Evolutionary conservation across 2,888 invertebrate genomes (phyloP).

Genomic region (Dasysyrphus tricinctus): DNA sequence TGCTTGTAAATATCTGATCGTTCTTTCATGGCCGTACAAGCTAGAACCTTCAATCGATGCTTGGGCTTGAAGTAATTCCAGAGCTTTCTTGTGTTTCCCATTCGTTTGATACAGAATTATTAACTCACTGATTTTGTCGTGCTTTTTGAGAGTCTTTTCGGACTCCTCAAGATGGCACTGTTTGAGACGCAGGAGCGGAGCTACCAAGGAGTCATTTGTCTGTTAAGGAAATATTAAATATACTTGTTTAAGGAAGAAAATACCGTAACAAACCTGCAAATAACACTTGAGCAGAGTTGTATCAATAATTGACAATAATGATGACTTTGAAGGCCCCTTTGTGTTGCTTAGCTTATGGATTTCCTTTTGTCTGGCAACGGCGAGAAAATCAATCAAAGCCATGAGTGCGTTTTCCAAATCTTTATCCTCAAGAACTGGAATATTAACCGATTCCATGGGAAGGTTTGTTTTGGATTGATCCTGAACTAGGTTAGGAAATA

Average conservation of each 20-base stretch:
- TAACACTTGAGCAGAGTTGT: constrained; percentile 99
- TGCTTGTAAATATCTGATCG: constrained; percentile 95
- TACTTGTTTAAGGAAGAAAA: neutral
- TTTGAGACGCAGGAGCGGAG: constrained; percentile 94
- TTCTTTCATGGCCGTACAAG: constrained; percentile 91
- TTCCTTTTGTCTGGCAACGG: constrained; percentile 87
- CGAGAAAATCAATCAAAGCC: constrained; percentile 95
- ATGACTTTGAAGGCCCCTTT: too few species aligned
- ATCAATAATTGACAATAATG: constrained; percentile 93
- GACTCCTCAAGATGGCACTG: constrained; percentile 97
- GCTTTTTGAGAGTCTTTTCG: constrained; percentile 93
- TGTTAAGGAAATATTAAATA: constrained; percentile 83
- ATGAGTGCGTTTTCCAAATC: constrained; percentile 94
- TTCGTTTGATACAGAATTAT: constrained; percentile 98
- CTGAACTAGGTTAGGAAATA: constrained; percentile 93
- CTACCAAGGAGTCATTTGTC: constrained; percentile 98
- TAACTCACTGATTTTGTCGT: constrained; percentile 95
- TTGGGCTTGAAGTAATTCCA: constrained; percentile 93
- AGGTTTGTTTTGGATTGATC: constrained; percentile 77
- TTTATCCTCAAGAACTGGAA: constrained; percentile 87
- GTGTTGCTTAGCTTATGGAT: constrained; percentile 66
- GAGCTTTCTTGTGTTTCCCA: constrained; percentile 95
- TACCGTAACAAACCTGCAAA: constrained; percentile 87
- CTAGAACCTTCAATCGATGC: constrained; percentile 87
- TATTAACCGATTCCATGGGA: constrained; percentile 34